Conservation (phyloP, 2,113 vertebrate genomes). For the Colossoma macropomum region DNA sequence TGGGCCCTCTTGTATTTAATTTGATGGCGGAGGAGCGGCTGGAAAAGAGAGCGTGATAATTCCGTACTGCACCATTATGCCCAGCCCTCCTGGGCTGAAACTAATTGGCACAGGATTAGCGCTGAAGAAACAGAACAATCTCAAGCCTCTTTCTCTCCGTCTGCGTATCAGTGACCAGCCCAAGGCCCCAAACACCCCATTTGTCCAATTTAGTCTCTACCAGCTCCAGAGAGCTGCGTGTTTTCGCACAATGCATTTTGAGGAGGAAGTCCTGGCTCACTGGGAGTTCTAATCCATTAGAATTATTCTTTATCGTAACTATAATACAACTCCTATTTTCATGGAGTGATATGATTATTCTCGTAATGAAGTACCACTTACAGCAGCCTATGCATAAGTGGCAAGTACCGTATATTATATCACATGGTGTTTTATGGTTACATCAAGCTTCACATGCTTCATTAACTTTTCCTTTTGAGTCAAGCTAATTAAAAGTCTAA, state of each 20-base stretch:
- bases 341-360: constrained; percentile 1
- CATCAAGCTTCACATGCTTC: neutral
- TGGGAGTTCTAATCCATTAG: constrained; percentile 1
- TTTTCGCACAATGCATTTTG: neutral
- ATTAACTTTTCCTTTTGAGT: neutral
- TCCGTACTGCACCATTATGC: constrained; percentile 53
- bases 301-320: neutral
- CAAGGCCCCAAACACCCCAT: constrained; percentile 24
- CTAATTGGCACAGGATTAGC: constrained; percentile 62
- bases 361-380: constrained; percentile 11
- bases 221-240: neutral
- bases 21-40: constrained; percentile 47
- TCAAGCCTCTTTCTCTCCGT: constrained; percentile 30
- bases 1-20: constrained; percentile 54
- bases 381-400: neutral
- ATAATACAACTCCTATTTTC: constrained; percentile 8
- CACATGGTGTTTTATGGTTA: neutral
- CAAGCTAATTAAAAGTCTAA: constrained; percentile 6
- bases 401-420: neutral
- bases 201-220: constrained; percentile 39
- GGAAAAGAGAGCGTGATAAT: constrained; percentile 49
- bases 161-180: constrained; percentile 46
- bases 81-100: constrained; percentile 59
- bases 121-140: constrained; percentile 46
- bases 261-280: neutral